Evolutionary conservation across 2,113 vertebrate species (phyloP).

Genomic region (Channa argus): DNA sequence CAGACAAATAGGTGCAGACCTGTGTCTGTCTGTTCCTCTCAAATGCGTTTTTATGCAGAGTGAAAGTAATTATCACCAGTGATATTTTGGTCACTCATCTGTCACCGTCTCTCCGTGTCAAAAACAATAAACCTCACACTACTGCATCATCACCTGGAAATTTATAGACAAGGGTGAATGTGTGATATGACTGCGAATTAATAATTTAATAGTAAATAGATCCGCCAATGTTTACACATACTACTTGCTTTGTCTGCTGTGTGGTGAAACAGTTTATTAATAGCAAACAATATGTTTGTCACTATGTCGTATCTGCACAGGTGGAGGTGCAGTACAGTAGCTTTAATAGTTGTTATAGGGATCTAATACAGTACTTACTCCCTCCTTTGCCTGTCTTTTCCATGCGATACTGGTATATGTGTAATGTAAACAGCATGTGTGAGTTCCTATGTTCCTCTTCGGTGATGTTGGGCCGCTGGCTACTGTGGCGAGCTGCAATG

Average conservation of each 20-base stretch:
- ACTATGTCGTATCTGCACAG: background rate
- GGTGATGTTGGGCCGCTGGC: slow-evolving; percentile 84
- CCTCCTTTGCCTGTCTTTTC: slow-evolving; percentile 96
- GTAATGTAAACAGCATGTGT: slow-evolving; percentile 98
- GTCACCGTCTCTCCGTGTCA: slow-evolving; percentile 9
- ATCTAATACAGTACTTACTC: slow-evolving; percentile 85
- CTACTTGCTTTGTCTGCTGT: background rate
- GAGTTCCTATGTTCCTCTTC: slow-evolving; percentile 96
- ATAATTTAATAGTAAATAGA: background rate
- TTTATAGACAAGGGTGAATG: background rate
- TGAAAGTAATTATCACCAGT: slow-evolving; percentile 14
- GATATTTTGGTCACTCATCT: slow-evolving; percentile 14
- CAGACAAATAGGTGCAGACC: background rate
- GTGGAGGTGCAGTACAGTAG: background rate
- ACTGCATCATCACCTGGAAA: background rate
- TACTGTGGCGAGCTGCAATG: slow-evolving; percentile 91
- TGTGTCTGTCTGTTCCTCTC: background rate
- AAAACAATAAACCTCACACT: background rate
- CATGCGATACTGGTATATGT: slow-evolving; percentile 99
- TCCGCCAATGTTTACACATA: background rate
- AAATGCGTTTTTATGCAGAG: background rate
- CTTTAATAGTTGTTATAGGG: background rate
- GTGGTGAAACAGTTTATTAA: background rate
- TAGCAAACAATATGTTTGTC: background rate
- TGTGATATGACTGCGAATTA: slow-evolving; percentile 17